These are phyloP conservation scores for Spisula solida DNA, from an alignment of 2,888 invertebrate genomes.

Conservation along the genomic window DNA sequence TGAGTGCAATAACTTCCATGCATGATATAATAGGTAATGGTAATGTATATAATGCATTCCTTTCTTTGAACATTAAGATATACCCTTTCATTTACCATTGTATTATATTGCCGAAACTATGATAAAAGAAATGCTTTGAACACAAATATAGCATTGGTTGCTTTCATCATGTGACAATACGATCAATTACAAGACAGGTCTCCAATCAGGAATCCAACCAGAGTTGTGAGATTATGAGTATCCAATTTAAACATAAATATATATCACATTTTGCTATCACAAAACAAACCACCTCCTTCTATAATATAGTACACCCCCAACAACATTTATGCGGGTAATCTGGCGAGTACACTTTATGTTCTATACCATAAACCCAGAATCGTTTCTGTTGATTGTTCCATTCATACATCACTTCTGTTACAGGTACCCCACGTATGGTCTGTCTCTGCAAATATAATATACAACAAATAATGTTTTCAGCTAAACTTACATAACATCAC, in stretches of 20 bases:
- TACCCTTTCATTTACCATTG: too few species aligned
- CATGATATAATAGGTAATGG: too few species aligned
- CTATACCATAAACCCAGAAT: conserved; percentile 86
- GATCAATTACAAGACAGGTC: too few species aligned
- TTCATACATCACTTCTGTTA: conserved; percentile 83
- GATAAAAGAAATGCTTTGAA: too few species aligned
- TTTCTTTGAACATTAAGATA: too few species aligned
- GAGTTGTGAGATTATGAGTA: too few species aligned
- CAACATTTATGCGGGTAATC: conserved; percentile 86
- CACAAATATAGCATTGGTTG: too few species aligned
- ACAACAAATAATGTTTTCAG: neutral
- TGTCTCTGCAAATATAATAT: conserved; percentile 83
- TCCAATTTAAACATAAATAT: neutral
- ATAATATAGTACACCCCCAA: conserved; percentile 80
- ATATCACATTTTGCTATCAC: conserved; percentile 1
- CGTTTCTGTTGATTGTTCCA: conserved; percentile 79
- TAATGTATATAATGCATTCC: too few species aligned
- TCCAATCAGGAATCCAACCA: too few species aligned
- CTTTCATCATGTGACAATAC: too few species aligned
- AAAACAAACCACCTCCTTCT: neutral
- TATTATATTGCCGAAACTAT: too few species aligned
- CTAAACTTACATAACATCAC: neutral
- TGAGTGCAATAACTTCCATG: too few species aligned
- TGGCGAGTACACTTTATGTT: conserved; percentile 85
- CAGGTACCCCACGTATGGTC: conserved; percentile 85